These are phyloP conservation scores for Theonella swinhoei DNA, from an alignment of 37 sponge, comb jelly and placozoan genomes.

Conservation along the genomic window DNA sequence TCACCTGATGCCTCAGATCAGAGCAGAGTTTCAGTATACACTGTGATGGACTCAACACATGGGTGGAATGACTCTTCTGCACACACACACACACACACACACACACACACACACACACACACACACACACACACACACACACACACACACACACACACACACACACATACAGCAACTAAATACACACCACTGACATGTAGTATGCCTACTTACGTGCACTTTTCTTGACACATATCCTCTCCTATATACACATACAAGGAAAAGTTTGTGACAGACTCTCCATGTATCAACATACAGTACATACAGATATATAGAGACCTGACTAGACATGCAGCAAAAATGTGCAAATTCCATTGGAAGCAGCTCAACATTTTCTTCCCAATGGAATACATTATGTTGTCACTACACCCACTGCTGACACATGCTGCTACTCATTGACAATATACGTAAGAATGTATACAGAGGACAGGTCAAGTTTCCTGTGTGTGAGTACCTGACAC, in stretches of 20 bases:
- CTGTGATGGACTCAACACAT: too few species aligned
- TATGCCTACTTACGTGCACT: constrained; percentile 4
- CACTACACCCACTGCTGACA: background rate
- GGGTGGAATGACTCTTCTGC: too few species aligned
- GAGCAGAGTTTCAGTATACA: too few species aligned
- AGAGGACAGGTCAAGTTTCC: too few species aligned
- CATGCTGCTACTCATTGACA: constrained; percentile 23
- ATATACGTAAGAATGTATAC: background rate
- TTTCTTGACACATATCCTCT: constrained; percentile 38
- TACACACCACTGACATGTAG: background rate
- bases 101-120: background rate
- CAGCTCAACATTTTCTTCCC: background rate
- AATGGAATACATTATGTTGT: background rate
- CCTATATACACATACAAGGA: background rate
- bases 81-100: too few species aligned
- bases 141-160: too few species aligned
- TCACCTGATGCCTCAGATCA: too few species aligned
- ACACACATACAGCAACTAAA: background rate
- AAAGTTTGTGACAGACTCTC: background rate
- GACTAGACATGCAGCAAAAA: background rate
- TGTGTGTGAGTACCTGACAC: too few species aligned
- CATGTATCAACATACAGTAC: background rate
- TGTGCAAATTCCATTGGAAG: background rate
- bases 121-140: background rate
- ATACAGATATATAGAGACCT: background rate